A percentile compares a stretch with the other conserved stretches of the same genome.
phyloP scores from a whole-genome alignment of 1,140 invertebrate genomes.

The Babylonia areolata region DNA sequence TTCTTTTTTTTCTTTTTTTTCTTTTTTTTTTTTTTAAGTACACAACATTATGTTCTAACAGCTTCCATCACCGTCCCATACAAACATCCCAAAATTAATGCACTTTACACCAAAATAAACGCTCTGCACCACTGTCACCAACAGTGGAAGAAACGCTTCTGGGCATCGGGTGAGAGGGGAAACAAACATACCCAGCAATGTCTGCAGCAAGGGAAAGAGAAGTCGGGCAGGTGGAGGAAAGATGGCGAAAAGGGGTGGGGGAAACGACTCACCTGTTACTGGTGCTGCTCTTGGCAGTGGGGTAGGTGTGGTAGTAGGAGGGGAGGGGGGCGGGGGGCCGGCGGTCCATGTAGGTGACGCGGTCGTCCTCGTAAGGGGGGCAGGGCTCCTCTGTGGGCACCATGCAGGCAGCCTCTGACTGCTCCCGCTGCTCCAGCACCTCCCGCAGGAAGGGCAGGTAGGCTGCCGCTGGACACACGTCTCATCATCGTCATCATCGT shows the following conservation, averaged over 20 bases:
- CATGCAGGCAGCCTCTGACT: constrained; percentile 85
- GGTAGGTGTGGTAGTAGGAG: constrained; percentile 64
- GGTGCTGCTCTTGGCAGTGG: constrained; percentile 72
- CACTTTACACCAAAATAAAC: no score
- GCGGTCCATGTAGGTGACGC: constrained; percentile 80
- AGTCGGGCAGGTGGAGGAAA: no score
- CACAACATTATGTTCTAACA: no score
- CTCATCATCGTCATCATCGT: not conserved
- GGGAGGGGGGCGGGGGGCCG: constrained; percentile 84
- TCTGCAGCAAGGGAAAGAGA: no score
- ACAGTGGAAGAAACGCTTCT: no score
- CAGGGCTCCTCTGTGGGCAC: constrained; percentile 53
- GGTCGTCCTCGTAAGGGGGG: constrained; percentile 63
- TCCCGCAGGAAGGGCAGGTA: constrained; percentile 96
- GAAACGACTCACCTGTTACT: constrained; percentile 65
- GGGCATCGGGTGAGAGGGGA: no score
- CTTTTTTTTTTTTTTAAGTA: no score
- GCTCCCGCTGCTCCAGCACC: constrained; percentile 93
- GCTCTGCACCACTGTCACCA: no score
- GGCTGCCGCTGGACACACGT: constrained; percentile 85
- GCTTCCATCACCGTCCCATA: no score
- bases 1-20: no score
- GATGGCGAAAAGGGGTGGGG: no score
- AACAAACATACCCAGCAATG: not conserved
- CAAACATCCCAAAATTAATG: no score